Base-by-base conservation (phyloP, 2,113 vertebrate species). In the Phaethornis superciliosus region DNA sequence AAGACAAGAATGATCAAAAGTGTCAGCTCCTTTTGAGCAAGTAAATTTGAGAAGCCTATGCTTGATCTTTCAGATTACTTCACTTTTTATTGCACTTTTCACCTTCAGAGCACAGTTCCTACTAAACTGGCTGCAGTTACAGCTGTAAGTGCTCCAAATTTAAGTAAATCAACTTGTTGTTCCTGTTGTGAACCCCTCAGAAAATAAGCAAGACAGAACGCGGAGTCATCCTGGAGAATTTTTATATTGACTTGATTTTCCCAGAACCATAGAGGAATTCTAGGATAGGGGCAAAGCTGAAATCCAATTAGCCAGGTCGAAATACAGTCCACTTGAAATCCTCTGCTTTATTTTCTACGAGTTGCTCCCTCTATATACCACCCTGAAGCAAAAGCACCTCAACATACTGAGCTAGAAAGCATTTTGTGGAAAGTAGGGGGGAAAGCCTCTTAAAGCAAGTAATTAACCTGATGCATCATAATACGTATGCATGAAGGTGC, bases 1-100 rank as follows among this genome's bases (percentile, higher is more conserved):
- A 94, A 68, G 81, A 86, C 60, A 84, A 90, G 60, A 94, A 87
- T 49, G 70, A 80, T 89, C 75, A 96, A 69, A 94, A 85, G 32
- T 52, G 35, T 91, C 92, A 94, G 32, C 33, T 86, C 28, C 37
- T 75, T 72, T 92, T 89, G 74, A 33, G n/a, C 47, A 87, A 75
- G 42, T 16, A 71, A 88, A 63, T 78, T 87, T 49, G 54, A 91
- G 75, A 85, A 82, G 67, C 21, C 85, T 64, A 17, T n/a, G 35
- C 10, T 14, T 60, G 28, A 82, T 85, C n/a, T 85, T 89, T 68
- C 33, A 59, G 30, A 72, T 75, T 71, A 68, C 35, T 81, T 92
- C 54, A 71, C 3, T 1, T 63, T 81, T 70, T 33, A 67, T 26
- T n/a, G 37, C 32, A 74, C 28, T 92, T 83, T 92, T 28, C 44